These are phyloP conservation scores for Mus musculus DNA, from an alignment of 2,113 vertebrate genomes.

Conservation along the genomic window GRCm39 chr17:50650001-50650500, in stretches of 20 bases:
- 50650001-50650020: slow-evolving; percentile 18
- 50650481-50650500: not conserved
- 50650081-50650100: not conserved
- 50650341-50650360: not conserved
- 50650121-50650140: not conserved
- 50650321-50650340: not conserved
- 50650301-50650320: not conserved
- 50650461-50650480: slow-evolving; percentile 8
- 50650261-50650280: not conserved
- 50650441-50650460: slow-evolving; percentile 6
- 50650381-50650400: not conserved
- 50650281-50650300: not conserved
- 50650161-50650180: not conserved
- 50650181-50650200: no score
- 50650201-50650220: slow-evolving; percentile 44
- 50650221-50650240: slow-evolving; percentile 24
- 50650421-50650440: not conserved
- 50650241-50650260: not conserved
- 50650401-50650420: not conserved
- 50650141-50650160: not conserved
- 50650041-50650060: not conserved
- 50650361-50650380: not conserved
- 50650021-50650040: not conserved
- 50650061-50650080: not conserved
- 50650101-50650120: not conserved